Base-by-base conservation (phyloP, 2,888 invertebrate species). In the Cabera pusaria region DNA sequence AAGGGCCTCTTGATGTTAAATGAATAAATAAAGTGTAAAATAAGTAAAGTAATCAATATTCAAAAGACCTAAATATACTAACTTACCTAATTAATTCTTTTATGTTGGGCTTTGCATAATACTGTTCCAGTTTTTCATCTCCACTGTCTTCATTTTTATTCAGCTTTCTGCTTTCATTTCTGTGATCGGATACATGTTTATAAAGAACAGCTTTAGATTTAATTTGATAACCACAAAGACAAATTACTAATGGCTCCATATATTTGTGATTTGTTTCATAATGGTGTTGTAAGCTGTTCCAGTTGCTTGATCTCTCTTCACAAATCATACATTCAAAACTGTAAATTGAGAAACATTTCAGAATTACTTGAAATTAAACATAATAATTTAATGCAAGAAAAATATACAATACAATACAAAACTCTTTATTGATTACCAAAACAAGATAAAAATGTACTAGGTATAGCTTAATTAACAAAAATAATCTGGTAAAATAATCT, bases 21-120 rank as follows among this genome's bases (percentile, higher is more conserved):
- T n/a, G n/a, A n/a, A n/a, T n/a, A n/a, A n/a, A n/a, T n/a, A n/a
- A n/a, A n/a, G n/a, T n/a, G n/a, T n/a, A n/a, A n/a, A n/a, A n/a
- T n/a, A n/a, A n/a, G n/a, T n/a, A n/a, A n/a, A n/a, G n/a, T n/a
- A n/a, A n/a, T n/a, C n/a, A n/a, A n/a, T n/a, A n/a, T n/a, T n/a
- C n/a, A n/a, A n/a, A n/a, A n/a, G n/a, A n/a, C n/a, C n/a, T n/a
- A n/a, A n/a, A n/a, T n/a, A n/a, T n/a, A n/a, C n/a, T n/a, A n/a
- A n/a, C 78, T 55, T 68, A 86, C 86, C 72, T 78, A 28, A 86
- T 72, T 64, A 79, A 83, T 60, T 84, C 79, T 52, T 71, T 75
- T 12, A 83, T 72, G 60, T 82, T 80, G 14, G 80, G 60, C 39
- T 57, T 74, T 20, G 68, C 55, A 66, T 77, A 77, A 18, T 65